Evolutionary conservation across 1,140 invertebrate genomes (phyloP).

Genomic region (Thaumetopoea pityocampa): DNA sequence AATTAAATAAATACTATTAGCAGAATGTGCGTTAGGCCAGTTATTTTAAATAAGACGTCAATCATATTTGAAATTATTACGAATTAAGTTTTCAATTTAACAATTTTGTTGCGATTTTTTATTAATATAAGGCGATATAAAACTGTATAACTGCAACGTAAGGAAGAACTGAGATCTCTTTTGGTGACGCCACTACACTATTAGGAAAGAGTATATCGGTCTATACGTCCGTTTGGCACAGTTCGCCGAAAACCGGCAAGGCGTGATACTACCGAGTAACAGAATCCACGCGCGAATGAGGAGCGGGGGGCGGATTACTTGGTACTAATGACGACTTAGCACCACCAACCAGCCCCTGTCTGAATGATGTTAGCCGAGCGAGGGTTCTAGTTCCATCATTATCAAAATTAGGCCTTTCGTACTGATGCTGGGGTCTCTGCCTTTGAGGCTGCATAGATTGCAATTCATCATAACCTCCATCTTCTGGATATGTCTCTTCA

Average conservation of each 20-base stretch:
- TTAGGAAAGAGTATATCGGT: slow-evolving; percentile 29
- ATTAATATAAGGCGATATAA: too few relatives aligned
- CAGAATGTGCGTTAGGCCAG: slow-evolving; percentile 32
- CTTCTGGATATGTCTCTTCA: slow-evolving; percentile 60
- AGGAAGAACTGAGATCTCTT: slow-evolving; percentile 56
- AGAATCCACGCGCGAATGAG: slow-evolving; percentile 56
- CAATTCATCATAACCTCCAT: slow-evolving; percentile 61
- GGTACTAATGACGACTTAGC: slow-evolving; percentile 40
- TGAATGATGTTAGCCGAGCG: slow-evolving; percentile 59
- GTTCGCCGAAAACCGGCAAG: slow-evolving; percentile 68
- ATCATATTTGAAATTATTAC: too few relatives aligned
- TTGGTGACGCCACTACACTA: slow-evolving; percentile 51
- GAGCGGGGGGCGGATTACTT: slow-evolving; percentile 47
- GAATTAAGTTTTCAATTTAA: too few relatives aligned
- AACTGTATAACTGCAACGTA: slow-evolving; percentile 34
- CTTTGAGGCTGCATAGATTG: slow-evolving; percentile 59
- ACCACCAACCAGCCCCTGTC: slow-evolving; percentile 38
- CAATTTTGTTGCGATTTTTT: too few relatives aligned
- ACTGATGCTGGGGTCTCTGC: slow-evolving; percentile 60
- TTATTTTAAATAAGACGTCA: slow-evolving; percentile 20
- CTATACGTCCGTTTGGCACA: slow-evolving; percentile 74
- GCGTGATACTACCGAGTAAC: slow-evolving; percentile 72
- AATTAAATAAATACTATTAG: slow-evolving; percentile 26
- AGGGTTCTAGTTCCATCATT: slow-evolving; percentile 51
- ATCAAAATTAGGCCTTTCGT: slow-evolving; percentile 68